Percentiles rank a stretch among this genome's conserved stretches.
Conservation (phyloP, 2,113 vertebrate genomes). For the Malurus alboscapulatus region DNA sequence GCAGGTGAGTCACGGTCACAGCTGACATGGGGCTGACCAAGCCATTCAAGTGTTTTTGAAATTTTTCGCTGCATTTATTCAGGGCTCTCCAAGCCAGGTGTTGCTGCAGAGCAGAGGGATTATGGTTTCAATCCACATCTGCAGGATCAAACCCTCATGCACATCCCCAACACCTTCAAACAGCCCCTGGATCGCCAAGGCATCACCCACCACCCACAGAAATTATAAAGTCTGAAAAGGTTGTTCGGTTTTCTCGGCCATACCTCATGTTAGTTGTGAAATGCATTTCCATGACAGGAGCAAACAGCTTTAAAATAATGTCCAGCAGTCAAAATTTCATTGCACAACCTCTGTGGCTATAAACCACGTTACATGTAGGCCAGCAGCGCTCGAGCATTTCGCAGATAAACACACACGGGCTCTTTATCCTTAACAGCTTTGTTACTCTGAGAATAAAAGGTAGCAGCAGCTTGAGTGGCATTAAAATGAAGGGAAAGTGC, state of each 20-base stretch:
- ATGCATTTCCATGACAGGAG: slow-evolving; percentile 41
- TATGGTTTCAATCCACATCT: not conserved
- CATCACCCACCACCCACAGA: not conserved
- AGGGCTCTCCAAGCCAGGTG: not conserved
- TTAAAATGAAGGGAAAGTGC: slow-evolving; percentile 64
- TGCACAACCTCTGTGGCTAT: slow-evolving; percentile 33
- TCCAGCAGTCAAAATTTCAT: slow-evolving; percentile 56
- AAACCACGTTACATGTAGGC: slow-evolving; percentile 34
- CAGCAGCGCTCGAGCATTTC: slow-evolving; percentile 40
- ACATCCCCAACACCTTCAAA: not conserved
- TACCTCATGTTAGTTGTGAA: slow-evolving; percentile 17
- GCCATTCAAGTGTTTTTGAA: not conserved
- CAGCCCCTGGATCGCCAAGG: not conserved
- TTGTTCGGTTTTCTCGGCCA: slow-evolving; percentile 8
- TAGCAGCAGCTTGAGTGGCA: slow-evolving; percentile 57
- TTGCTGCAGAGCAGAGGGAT: not conserved
- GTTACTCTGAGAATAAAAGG: slow-evolving; percentile 12
- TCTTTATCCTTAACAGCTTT: slow-evolving; percentile 23
- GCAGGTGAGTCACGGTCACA: not conserved
- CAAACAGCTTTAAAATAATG: slow-evolving; percentile 62
- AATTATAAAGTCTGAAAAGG: slow-evolving; percentile 11
- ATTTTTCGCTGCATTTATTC: not conserved
- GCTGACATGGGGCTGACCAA: not conserved
- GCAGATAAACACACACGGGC: not conserved
- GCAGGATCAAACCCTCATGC: not conserved